Base-by-base conservation (phyloP, 2,113 vertebrate genomes). In the Lepidothrix coronata region DNA sequence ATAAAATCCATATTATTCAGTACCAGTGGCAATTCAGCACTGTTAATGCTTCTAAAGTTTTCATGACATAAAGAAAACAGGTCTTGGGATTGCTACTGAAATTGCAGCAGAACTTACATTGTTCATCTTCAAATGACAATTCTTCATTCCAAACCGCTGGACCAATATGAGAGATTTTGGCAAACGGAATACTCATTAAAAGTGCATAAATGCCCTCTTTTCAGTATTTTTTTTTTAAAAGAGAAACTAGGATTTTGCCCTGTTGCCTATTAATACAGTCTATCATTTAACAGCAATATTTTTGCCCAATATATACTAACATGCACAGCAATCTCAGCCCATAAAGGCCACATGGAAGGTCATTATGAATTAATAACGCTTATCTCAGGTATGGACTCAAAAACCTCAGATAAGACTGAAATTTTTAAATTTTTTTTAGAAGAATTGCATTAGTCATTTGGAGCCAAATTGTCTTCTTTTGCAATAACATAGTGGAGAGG, bases 11-110 rank as follows among this genome's bases (percentile, higher is more conserved):
- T 68, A 70, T 93, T 94, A 96, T 91, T 97, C 85, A 87, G 76
- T 44, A 96, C 84, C 83, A 91, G 82, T 67, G 85, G 95, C 82
- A 97, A 94, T 89, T 95, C 92, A 65, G 73, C 88, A 76, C 91
- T 95, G 88, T 85, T 97, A 95, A 96, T 92, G 91, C 95, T 97
- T 96, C 82, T 91, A 37, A 89, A 96, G 96, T 96, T 97, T 97
- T 79, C 79, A 72, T 61, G 92, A 91, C 70, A 95, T 85, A 91
- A 94, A 93, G 87, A 96, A 96, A 90, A 91, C 70, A 92, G 85
- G 88, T 93, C 91, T 88, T 77, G 80, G 65, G 91, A 96, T 75
- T 97, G 88, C 88, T 94, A 48, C 39, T 94, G 90, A 96, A 96
- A 96, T 59, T 92, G 71, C 66, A 88, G 43, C 81, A 93, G 83